Conservation (phyloP, 2,113 vertebrate genomes). For the Pelecanus crispus region DNA sequence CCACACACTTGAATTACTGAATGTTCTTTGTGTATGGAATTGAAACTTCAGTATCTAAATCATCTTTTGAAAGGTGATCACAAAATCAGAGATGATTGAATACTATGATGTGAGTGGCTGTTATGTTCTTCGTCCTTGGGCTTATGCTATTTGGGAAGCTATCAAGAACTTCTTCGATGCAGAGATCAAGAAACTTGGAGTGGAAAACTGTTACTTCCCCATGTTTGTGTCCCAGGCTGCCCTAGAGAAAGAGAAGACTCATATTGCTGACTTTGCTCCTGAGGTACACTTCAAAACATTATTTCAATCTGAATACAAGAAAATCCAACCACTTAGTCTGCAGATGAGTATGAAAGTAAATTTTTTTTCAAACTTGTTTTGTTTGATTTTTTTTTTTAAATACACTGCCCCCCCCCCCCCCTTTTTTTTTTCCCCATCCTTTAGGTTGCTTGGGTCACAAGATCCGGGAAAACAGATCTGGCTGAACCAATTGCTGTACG, state of each 20-base stretch:
- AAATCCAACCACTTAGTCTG: not conserved
- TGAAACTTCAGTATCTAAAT: not conserved
- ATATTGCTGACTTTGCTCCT: constrained; percentile 94
- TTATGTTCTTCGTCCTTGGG: constrained; percentile 95
- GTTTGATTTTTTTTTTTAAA: not conserved
- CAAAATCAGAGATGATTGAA: constrained; percentile 97
- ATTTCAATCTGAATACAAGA: not conserved
- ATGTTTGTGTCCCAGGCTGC: constrained; percentile 98
- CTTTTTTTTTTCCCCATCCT: not conserved
- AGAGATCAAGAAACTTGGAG: constrained; percentile 94
- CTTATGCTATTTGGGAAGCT: constrained; percentile 90
- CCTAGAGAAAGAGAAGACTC: constrained; percentile 91
- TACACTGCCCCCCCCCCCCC: too few relatives aligned
- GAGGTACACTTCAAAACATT: constrained; percentile 76
- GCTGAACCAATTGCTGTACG: constrained; percentile 95
- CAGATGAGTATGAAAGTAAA: not conserved
- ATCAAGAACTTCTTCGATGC: constrained; percentile 92
- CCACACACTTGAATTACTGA: not conserved
- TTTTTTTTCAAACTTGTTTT: not conserved
- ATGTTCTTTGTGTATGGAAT: not conserved
- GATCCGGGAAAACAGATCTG: constrained; percentile 95
- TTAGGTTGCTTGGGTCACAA: constrained; percentile 97
- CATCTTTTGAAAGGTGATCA: constrained; percentile 86
- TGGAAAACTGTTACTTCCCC: constrained; percentile 99
- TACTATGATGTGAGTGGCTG: constrained; percentile 98